phyloP scores from a whole-genome alignment of 2,888 invertebrate genomes.

The Thelaira solivaga region DNA sequence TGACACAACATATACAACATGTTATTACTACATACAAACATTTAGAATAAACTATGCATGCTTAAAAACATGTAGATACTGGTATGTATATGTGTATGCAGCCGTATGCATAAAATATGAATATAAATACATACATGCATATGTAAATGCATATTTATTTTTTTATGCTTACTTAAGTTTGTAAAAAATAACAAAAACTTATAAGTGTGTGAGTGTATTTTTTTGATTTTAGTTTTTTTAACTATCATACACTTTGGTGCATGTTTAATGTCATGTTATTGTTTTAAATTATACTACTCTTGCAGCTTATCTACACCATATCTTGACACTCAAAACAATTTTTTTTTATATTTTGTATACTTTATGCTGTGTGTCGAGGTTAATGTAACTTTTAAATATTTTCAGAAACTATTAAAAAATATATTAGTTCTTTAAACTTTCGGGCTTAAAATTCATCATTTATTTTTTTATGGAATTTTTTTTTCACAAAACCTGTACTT shows the following conservation, averaged over 20 bases:
- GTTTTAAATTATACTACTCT: constrained; percentile 63
- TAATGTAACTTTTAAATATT: constrained; percentile 15
- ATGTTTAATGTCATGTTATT: constrained; percentile 65
- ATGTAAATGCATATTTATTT: background rate
- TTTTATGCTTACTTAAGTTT: background rate
- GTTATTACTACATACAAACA: constrained; percentile 10
- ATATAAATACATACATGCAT: constrained; percentile 9
- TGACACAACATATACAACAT: background rate
- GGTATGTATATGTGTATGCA: no score
- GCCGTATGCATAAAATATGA: constrained; percentile 39
- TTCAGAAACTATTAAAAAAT: background rate
- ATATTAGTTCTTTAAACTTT: no score
- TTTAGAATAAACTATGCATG: no score
- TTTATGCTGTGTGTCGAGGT: constrained; percentile 27
- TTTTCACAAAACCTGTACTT: no score
- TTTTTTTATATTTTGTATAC: background rate
- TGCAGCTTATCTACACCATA: constrained; percentile 59
- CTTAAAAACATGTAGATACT: no score
- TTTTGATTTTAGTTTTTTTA: background rate
- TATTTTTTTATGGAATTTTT: background rate
- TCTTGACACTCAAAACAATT: constrained; percentile 54
- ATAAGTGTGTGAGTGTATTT: background rate
- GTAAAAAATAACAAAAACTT: background rate
- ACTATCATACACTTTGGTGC: constrained; percentile 59
- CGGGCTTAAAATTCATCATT: background rate